These are phyloP conservation scores for Calephelis nemesis DNA, from an alignment of 1,140 invertebrate species.

Conservation along the genomic window DNA sequence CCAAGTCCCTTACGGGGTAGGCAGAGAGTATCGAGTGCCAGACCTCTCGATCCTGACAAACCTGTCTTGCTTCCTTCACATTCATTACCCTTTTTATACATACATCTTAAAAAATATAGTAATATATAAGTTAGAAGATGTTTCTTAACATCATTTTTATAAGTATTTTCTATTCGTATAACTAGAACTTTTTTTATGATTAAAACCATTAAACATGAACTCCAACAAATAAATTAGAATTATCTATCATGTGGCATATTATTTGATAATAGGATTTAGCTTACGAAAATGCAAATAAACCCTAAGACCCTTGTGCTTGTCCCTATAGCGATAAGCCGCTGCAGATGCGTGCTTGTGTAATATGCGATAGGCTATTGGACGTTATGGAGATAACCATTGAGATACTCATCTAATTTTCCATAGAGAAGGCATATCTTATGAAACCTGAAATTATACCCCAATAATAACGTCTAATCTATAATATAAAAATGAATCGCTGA, in stretches of 20 bases:
- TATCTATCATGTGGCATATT: background rate
- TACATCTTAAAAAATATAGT: no score
- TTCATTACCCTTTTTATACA: no score
- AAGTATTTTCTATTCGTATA: background rate
- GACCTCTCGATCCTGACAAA: no score
- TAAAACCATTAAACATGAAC: background rate
- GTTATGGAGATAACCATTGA: background rate
- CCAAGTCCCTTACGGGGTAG: no score
- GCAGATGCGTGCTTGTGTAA: background rate
- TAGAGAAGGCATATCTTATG: background rate
- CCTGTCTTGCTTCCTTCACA: no score
- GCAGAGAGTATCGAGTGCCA: no score
- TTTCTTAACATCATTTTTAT: no score
- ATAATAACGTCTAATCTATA: no score
- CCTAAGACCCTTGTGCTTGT: background rate
- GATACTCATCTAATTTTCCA: no score
- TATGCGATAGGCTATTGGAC: background rate
- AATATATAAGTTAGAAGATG: no score
- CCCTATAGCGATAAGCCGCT: background rate
- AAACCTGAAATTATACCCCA: no score
- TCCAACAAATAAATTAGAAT: background rate
- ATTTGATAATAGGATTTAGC: conserved; percentile 7
- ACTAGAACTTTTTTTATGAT: background rate
- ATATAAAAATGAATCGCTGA: no score
- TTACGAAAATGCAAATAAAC: conserved; percentile 4